Evolutionary conservation across 1,140 invertebrate species (phyloP).

Genomic region (Ericerus pela): DNA sequence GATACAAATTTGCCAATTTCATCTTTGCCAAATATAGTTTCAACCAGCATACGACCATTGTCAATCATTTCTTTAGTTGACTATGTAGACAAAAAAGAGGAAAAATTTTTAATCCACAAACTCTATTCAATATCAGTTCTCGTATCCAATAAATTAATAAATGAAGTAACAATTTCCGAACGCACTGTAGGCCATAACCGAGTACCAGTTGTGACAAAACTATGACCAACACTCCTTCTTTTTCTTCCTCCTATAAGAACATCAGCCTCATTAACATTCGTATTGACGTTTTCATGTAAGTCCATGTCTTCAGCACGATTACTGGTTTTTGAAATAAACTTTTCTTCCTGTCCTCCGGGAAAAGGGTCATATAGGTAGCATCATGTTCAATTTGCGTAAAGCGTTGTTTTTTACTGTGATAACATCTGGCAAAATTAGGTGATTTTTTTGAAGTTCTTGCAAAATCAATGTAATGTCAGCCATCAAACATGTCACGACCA

Average conservation of each 20-base stretch:
- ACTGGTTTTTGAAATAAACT: too few species aligned
- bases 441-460: neutral
- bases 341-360: neutral
- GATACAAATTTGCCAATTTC: neutral
- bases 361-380: neutral
- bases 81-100: neutral
- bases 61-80: neutral
- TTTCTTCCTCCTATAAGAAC: neutral
- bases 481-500: neutral
- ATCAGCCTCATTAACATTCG: neutral
- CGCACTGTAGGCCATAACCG: neutral
- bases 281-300: neutral
- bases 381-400: neutral
- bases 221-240: neutral
- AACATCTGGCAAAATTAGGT: constrained; percentile 1
- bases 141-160: neutral
- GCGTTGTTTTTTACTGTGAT: neutral
- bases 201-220: neutral
- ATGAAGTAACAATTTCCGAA: neutral
- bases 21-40: neutral
- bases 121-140: neutral
- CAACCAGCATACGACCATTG: neutral
- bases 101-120: neutral
- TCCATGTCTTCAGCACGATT: neutral
- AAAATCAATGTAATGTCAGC: neutral